Evolutionary conservation across 2,797 vertebrate genomes (phyloP), one percentile per base, ranked within the genome.

Genomic region (Lagodon rhomboides): DNA sequence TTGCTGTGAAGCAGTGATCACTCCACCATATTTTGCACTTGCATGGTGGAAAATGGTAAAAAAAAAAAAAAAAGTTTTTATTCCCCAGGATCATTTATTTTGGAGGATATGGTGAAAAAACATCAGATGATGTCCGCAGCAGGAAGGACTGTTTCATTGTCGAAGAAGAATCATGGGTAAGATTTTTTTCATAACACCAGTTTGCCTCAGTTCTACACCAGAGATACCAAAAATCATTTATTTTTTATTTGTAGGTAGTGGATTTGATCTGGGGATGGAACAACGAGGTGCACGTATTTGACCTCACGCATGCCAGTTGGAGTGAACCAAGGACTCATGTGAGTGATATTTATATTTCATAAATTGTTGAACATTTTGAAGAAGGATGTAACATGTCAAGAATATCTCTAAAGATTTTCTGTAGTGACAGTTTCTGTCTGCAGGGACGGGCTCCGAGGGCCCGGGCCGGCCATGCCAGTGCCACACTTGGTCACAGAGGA

Each of bases 261-360:
- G 59, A 22, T 43, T 7, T 43, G 2, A 15, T 61, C 20, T 41
- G 34, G 38, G 59, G 59, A 9, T 61, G 59, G 59, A 61, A 61
- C 59, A 61, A 61, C 2, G 59, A 61, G 59, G 38, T 61, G 22
- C 59, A 61, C 43, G 10, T 61, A 61, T 61, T 61, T 61, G 59
- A 61, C 15, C 59, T 38, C 12, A 8, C 16, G n/a, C n/a, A 22
- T 1, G 1, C 20, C 59, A 61, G 20, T 10, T 61, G 59, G 59
- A 22, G 12, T 9, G 38, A 61, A 61, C 59, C 38, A 22, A 20
- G 43, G 16, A 43, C 38, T n/a, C 13, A 43, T 16, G 59, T 61
- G 59, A 61, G 20, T 22, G 6, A 43, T 55, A 27, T 22, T 59
- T 38, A 38, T 6, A 38, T 38, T 38, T 59, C 4, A 38, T 23